Percentiles rank a stretch among this genome's conserved stretches.
Evolutionary conservation across 2,797 vertebrate genomes (phyloP).

Genomic region (Pseudochromis fuscus): DNA sequence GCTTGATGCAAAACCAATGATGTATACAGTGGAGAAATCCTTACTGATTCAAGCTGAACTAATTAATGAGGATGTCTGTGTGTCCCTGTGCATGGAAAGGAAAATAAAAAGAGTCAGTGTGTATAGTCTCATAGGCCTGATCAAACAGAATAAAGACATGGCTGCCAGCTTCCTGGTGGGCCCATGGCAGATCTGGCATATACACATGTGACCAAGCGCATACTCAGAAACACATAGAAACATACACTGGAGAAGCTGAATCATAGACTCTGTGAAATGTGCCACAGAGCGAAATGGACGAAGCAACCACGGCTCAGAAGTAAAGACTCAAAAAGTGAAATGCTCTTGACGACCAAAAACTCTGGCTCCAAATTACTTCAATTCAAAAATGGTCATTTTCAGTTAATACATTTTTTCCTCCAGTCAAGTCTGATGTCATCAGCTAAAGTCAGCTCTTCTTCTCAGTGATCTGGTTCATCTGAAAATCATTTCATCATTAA

Average conservation of each 20-base stretch:
- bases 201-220: slow-evolving; percentile 10
- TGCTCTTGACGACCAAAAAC: too few relatives aligned
- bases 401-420: too few relatives aligned
- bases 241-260: not conserved
- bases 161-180: slow-evolving; percentile 44
- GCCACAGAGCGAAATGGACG: too few relatives aligned
- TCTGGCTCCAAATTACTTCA: too few relatives aligned
- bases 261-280: too few relatives aligned
- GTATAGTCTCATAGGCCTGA: slow-evolving; percentile 50
- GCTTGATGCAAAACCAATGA: slow-evolving; percentile 33
- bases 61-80: slow-evolving; percentile 47
- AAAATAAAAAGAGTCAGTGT: slow-evolving; percentile 1
- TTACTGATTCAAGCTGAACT: slow-evolving; percentile 30
- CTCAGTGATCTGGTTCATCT: too few relatives aligned
- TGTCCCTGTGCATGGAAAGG: slow-evolving; percentile 8
- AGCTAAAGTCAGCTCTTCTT: too few relatives aligned
- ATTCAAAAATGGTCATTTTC: too few relatives aligned
- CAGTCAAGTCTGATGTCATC: too few relatives aligned
- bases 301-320: too few relatives aligned
- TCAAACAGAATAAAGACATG: slow-evolving; percentile 54
- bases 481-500: too few relatives aligned
- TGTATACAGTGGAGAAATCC: slow-evolving; percentile 15
- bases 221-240: not conserved
- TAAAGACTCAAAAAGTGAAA: too few relatives aligned
- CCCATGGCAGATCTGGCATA: slow-evolving; percentile 38